A percentile compares a stretch with the other conserved stretches of the same genome.
Evolutionary conservation across 2,113 vertebrate genomes (phyloP).

Genomic region (Azemiops feae): DNA sequence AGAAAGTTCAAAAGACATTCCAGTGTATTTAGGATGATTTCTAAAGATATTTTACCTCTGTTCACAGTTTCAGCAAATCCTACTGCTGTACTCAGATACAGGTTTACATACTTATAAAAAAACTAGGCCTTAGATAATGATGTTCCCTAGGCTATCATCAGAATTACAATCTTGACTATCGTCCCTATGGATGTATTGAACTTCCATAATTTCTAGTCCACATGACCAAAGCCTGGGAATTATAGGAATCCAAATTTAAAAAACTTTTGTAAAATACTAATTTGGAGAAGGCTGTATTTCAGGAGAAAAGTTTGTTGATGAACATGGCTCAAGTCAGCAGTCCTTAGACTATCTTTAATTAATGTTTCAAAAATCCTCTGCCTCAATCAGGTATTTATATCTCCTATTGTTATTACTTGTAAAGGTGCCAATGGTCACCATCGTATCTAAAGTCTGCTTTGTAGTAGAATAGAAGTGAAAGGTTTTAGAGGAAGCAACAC

Average conservation of each 20-base stretch:
- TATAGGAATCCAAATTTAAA: background rate
- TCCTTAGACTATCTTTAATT: background rate
- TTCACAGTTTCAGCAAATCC: background rate
- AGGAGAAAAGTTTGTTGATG: background rate
- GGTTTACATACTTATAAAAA: background rate
- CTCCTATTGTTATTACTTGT: slow-evolving; percentile 6
- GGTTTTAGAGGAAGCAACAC: background rate
- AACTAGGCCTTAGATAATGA: background rate
- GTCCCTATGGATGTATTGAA: background rate
- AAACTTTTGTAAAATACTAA: background rate
- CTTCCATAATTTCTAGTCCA: background rate
- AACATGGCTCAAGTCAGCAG: background rate
- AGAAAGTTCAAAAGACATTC: background rate
- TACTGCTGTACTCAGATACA: background rate
- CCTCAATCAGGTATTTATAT: background rate
- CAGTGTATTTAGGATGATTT: background rate
- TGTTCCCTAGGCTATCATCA: background rate
- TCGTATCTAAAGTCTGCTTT: slow-evolving; percentile 16
- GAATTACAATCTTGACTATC: background rate
- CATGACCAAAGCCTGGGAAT: background rate
- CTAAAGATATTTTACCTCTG: background rate
- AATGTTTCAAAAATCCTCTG: background rate
- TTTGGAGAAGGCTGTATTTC: background rate
- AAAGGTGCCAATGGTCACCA: background rate
- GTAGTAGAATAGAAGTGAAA: slow-evolving; percentile 5